Base-by-base conservation (phyloP, 2,888 invertebrate species). In the Leptura quadrifasciata region DNA sequence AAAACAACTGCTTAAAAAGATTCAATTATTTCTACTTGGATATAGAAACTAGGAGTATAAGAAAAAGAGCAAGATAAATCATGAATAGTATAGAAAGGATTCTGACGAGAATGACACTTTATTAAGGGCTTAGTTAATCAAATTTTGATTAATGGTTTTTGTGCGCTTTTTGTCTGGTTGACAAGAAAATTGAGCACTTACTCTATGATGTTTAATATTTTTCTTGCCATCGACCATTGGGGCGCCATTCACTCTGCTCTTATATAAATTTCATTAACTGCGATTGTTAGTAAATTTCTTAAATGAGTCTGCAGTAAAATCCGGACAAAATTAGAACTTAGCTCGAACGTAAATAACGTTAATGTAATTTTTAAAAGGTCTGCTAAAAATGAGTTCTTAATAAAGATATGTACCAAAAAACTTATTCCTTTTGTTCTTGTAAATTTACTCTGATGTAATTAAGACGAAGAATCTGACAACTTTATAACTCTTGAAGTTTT, bases 401-500 rank as follows among this genome's bases (percentile, higher is more conserved):
- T 76, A 78, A 78, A 78, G 78, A 78, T 76, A 78, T 78, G 47
- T 47, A 47, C 47, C n/a, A 12, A n/a, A 47, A 47, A 47, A 47
- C 47, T 15, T 47, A 47, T 47, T 47, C n/a, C 47, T 47, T 47
- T 47, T 47, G 47, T 47, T 47, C n/a, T 47, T 47, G 6, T 47
- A 47, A 47, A 47, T 47, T 47, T 47, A 47, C 47, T 47, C 47
- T 47, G 47, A 47, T 47, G 47, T 47, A 47, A 47, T 47, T 47
- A 47, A 47, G 47, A 47, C 15, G n/a, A 47, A 47, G 47, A 47
- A 47, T 47, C 47, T 69, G 75, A 70, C 70, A 78, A 58, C 71
- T 78, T 69, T 58, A 17, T n/a, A 67, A 78, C 74, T 78, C 75
- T 74, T 78, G 69, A 76, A 76, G 72, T 76, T 78, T 78, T 78